Conservation (phyloP, 2,113 vertebrate genomes). For the Ellobius talpinus region DNA sequence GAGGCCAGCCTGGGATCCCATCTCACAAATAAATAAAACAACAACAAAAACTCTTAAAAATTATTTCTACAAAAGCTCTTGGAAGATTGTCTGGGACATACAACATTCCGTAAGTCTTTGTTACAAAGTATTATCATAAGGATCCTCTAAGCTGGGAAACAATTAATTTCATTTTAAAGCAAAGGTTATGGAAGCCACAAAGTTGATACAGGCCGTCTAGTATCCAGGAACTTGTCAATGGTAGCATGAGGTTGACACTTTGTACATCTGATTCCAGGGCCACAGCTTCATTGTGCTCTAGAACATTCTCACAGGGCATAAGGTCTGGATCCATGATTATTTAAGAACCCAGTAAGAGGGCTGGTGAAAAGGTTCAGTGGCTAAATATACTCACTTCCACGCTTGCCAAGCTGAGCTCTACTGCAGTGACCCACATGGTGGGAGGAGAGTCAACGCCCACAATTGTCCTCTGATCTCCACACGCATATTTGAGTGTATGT, state of each 20-base stretch:
- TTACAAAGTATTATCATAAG: neutral
- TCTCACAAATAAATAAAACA: neutral
- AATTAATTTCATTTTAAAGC: constrained; percentile 25
- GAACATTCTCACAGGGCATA: neutral
- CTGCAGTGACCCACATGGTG: neutral
- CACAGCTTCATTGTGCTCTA: neutral
- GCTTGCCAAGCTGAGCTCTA: neutral
- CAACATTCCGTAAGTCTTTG: neutral
- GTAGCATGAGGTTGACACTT: neutral
- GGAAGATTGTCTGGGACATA: neutral
- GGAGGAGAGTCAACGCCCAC: neutral
- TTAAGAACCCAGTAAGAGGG: neutral
- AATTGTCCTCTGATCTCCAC: neutral
- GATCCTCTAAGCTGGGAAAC: neutral
- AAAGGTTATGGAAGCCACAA: neutral
- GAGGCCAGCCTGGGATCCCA: neutral
- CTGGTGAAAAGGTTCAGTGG: too few relatives aligned
- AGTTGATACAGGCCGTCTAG: neutral
- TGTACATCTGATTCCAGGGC: neutral
- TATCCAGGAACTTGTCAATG: neutral
- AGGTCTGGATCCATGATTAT: neutral
- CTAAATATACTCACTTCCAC: too few relatives aligned
- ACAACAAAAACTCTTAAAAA: neutral
- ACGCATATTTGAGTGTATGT: too few relatives aligned
- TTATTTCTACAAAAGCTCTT: neutral